Evolutionary conservation across 1,140 invertebrate species (phyloP), one percentile per base, ranked within the genome.

Genomic region (Probaryconus sp.): DNA sequence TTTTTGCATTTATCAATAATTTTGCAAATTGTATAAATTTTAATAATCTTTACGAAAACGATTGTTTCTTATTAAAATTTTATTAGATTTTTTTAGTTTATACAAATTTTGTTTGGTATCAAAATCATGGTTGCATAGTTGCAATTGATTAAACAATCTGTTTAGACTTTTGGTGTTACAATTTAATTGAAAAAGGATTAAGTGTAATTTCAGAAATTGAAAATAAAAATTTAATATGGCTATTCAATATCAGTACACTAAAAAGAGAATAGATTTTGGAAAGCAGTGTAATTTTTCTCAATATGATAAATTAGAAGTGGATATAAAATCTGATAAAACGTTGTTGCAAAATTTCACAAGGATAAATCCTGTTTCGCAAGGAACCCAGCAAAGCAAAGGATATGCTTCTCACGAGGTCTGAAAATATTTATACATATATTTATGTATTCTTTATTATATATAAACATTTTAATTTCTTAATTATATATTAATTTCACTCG

Each of bases 221-320:
- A 7, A 24, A 24, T 24, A 24, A 24, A 3, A 18, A 10, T 16
- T 38, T 20, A 77, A 88, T 82, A 89, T 91, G 91, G 85, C 92
- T 69, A 76, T 90, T 3, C 88, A 89, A 26, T 92, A 91, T 67
- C 86, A 90, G 69, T 93, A 93, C 76, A 89, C 91, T 18, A 94
- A 91, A 81, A 91, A 90, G 56, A 88, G 93, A 45, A 89, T 88
- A 37, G 88, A 93, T 64, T 94, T 93, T 85, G 93, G 93, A 4
- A 89, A 88, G 70, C 90, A 91, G 63, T 91, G 91, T 48, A 88
- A 91, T 31, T 96, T 97, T 83, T 89, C 90, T 14, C 93, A 97
- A 82, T 87, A 90, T 69, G 90, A 92, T 2, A 92, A 94, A 79
- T 79, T 95, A 13, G 89, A 93, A 56, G 91, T 93, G 11, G 92